These are phyloP conservation scores for Tupiocoris notatus DNA, from an alignment of 2,888 invertebrate genomes.

Conservation along the genomic window DNA sequence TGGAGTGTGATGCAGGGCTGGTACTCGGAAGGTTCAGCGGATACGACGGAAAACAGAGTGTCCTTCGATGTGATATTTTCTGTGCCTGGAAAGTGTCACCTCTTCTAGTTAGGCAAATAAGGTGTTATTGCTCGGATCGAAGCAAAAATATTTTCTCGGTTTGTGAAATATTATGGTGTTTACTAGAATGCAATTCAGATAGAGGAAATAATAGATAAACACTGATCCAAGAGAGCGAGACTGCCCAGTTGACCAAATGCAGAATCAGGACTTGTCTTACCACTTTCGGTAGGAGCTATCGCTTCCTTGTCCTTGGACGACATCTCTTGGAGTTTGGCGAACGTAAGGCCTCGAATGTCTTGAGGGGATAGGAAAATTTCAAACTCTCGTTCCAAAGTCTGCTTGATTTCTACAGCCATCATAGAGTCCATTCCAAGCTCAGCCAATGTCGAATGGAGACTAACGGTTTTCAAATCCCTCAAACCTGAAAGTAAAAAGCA, in stretches of 20 bases:
- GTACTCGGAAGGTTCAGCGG: conserved; percentile 33
- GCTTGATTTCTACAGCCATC: conserved; percentile 96
- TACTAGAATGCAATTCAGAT: too few relatives aligned
- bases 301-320: conserved; percentile 47
- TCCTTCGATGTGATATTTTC: neutral
- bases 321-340: conserved; percentile 62
- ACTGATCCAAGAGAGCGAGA: too few relatives aligned
- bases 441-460: conserved; percentile 71
- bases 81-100: neutral
- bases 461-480: conserved; percentile 67
- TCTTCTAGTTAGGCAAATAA: too few relatives aligned
- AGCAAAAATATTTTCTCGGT: too few relatives aligned
- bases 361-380: conserved; percentile 82
- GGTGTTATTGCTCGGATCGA: too few relatives aligned
- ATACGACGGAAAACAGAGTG: conserved; percentile 8
- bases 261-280: too few relatives aligned
- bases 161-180: too few relatives aligned
- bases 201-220: too few relatives aligned
- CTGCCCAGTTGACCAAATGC: too few relatives aligned
- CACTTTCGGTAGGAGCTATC: neutral
- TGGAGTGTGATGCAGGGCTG: neutral
- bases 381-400: conserved; percentile 83
- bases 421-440: conserved; percentile 96
- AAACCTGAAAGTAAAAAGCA: conserved; percentile 57
- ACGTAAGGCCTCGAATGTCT: conserved; percentile 78